Base-by-base conservation (phyloP, 2,888 invertebrate species). In the Neria commutata region DNA sequence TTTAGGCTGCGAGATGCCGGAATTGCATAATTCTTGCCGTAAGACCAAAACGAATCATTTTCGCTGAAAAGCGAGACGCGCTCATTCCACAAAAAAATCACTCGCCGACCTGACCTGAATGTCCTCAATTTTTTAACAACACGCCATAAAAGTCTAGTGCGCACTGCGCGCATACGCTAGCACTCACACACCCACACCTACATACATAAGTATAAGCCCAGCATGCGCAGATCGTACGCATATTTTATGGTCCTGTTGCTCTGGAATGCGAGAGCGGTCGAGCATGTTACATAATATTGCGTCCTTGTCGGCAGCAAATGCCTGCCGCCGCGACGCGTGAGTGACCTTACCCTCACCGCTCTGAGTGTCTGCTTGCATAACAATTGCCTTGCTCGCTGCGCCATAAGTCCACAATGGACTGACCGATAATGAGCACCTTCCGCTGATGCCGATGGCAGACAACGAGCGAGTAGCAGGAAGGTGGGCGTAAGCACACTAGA, bases 251-350 rank as follows among this genome's bases (percentile, higher is more conserved):
- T 40, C 11, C 25, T 21, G 2, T 24, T 34, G 50, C 23, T 23
- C n/a, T 49, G 46, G 17, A 47, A 52, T 45, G 16, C n/a, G n/a
- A n/a, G n/a, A n/a, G n/a, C n/a, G n/a, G n/a, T n/a, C n/a, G n/a
- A n/a, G n/a, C n/a, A 14, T 50, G 17, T n/a, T 73, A 70, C 75
- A 73, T 73, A 73, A 73, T 64, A 73, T 73, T 73, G 67, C 73
- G 69, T 21, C 33, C 23, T 21, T 37, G 51, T 24, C 16, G 29
- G 26, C 50, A 60, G 62, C 60, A 29, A 45, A 54, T 33, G 56
- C 52, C 49, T 63, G n/a, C n/a, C n/a, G n/a, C n/a, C n/a, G n/a
- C n/a, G n/a, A n/a, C n/a, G n/a, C n/a, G n/a, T n/a, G n/a, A n/a
- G n/a, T n/a, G n/a, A n/a, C n/a, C n/a, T n/a, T n/a, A n/a, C n/a